These are phyloP conservation scores for Epirrita christyi DNA, from an alignment of 2,888 invertebrate genomes.

Conservation along the genomic window DNA sequence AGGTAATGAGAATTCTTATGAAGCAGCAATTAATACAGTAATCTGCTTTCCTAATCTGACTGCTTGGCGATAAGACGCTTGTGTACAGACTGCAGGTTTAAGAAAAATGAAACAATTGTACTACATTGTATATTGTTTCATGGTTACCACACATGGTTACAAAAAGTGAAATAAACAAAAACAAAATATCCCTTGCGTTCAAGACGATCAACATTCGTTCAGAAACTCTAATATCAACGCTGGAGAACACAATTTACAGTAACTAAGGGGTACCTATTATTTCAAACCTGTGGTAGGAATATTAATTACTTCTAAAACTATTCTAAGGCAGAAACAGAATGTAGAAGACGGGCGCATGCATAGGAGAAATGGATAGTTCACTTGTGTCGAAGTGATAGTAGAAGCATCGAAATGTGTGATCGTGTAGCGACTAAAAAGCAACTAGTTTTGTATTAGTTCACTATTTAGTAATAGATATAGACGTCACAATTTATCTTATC, in stretches of 20 bases:
- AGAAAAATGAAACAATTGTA: too few species aligned
- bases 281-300: constrained; percentile 11
- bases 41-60: too few species aligned
- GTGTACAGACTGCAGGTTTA: too few species aligned
- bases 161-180: too few species aligned
- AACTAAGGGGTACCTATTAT: neutral
- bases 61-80: too few species aligned
- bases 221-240: neutral
- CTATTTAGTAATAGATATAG: neutral
- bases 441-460: constrained; percentile 15
- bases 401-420: constrained; percentile 75
- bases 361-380: constrained; percentile 37
- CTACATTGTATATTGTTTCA: too few species aligned
- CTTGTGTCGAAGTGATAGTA: constrained; percentile 48
- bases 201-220: neutral
- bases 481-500: neutral
- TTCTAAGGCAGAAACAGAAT: constrained; percentile 23
- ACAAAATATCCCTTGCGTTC: too few species aligned
- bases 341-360: constrained; percentile 47
- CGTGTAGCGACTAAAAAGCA: constrained; percentile 67
- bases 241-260: neutral
- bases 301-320: constrained; percentile 13
- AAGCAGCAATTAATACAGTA: too few species aligned
- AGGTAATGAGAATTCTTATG: too few species aligned
- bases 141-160: too few species aligned